Evolutionary conservation across 2,888 invertebrate species (phyloP), one percentile per base, ranked within the genome.

Genomic region (Cataglyphis cursor): DNA sequence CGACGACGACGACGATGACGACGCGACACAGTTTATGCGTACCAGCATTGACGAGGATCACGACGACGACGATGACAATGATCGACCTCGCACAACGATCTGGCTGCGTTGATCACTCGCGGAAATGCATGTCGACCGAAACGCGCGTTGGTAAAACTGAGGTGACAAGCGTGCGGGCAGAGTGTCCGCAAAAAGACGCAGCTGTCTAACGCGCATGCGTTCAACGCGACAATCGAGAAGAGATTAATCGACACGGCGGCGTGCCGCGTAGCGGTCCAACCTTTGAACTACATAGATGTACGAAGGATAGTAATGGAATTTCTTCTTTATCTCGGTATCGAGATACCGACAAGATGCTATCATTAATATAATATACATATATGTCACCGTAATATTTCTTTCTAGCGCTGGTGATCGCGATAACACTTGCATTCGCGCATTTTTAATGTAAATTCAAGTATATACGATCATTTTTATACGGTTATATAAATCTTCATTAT

Each of bases 91-190:
- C 74, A 38, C 73, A 28, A 44, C 81, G 81, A 83, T 73, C 81
- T 74, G 73, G 73, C 83, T 61, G 57, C 64, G 35, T 54, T 64
- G 72, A 85, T 70, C 88, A 84, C 86, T 85, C 82, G 68, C 87
- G 82, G 82, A 87, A 88, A 82, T 87, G 57, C 87, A 80, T 88
- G 85, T 87, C 72, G 82, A 76, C 80, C 85, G 61, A 90, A 89
- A 86, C 89, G 78, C 92, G 90, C 90, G 89, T 92, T 91, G 90
- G 87, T 89, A 87, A 88, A 87, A 89, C 91, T 90, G 88, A 88
- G 10, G 85, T 84, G 87, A 87, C 86, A 85, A 84, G 75, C 86
- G 31, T 54, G 57, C 48, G 44, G 18, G 24, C 18, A 85, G 85
- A 48, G 84, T 51, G 48, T 66, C 88, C 51, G 81, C 83, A 87